These are phyloP conservation scores for Neodiprion virginianus DNA, from an alignment of 1,140 invertebrate species.

Conservation along the genomic window DNA sequence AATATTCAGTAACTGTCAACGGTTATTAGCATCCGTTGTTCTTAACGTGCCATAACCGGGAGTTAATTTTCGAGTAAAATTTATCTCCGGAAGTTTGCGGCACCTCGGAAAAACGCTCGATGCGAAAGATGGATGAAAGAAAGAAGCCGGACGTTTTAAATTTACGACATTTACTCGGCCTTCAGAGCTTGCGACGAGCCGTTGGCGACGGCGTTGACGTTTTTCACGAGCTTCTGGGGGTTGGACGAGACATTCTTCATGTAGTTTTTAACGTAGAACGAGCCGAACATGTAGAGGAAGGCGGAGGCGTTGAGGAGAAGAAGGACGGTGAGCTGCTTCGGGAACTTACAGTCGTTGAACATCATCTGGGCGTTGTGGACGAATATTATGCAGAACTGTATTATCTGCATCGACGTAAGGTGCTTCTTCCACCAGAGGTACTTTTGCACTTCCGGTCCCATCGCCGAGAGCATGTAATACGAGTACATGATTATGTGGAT, in stretches of 20 bases:
- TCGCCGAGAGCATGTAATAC: slow-evolving; percentile 82
- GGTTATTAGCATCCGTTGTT: too few species aligned
- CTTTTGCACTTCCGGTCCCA: slow-evolving; percentile 83
- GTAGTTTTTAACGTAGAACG: slow-evolving; percentile 83
- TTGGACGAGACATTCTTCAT: slow-evolving; percentile 50
- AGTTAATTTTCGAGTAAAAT: too few species aligned
- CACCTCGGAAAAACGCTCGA: too few species aligned
- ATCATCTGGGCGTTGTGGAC: slow-evolving; percentile 72
- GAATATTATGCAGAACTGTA: slow-evolving; percentile 83
- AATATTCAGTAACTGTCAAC: too few species aligned
- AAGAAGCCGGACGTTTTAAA: too few species aligned
- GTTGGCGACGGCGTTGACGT: slow-evolving; percentile 16
- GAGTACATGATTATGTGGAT: slow-evolving; percentile 87
- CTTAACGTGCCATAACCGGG: too few species aligned
- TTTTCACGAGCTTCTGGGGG: slow-evolving; percentile 37
- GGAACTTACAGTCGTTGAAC: slow-evolving; percentile 72
- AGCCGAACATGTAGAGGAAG: slow-evolving; percentile 85
- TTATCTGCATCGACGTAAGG: slow-evolving; percentile 83
- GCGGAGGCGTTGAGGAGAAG: slow-evolving; percentile 76
- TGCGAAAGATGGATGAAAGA: too few species aligned
- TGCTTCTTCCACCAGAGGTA: slow-evolving; percentile 95
- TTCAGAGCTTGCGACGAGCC: not conserved
- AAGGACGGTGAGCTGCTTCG: slow-evolving; percentile 71
- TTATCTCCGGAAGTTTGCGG: too few species aligned
- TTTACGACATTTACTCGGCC: not conserved